Base-by-base conservation (phyloP, 2,888 invertebrate species). In the Melieria picta region DNA sequence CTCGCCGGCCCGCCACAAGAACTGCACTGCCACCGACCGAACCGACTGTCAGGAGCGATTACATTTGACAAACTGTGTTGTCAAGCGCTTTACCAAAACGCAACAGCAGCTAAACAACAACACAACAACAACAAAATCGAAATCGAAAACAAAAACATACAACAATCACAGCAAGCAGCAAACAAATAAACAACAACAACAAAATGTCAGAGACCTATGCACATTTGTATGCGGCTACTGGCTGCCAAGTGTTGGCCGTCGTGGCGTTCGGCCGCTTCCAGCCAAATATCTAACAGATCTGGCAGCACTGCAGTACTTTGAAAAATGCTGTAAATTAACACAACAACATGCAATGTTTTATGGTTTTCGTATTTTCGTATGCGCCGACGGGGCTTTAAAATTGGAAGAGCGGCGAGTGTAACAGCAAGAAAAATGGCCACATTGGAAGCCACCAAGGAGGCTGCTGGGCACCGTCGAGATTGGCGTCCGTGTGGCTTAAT, bases 31-130 rank as follows among this genome's bases (percentile, higher is more conserved):
- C 63, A 42, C 61, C 43, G 42, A 45, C 58, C 10, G 13, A 65
- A 47, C 61, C 57, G 65, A 55, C 66, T 71, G 73, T 70, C 70
- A 73, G 67, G 70, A 70, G 73, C 70, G 70, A 70, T 70, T 71
- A 73, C 67, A 64, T 73, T 70, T 73, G 66, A 73, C 66, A 70
- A 69, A 66, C 58, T 67, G 66, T 57, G 62, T 63, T 71, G 62
- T 66, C 67, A 65, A 61, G 60, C 57, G 60, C 3, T 30, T 63
- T 60, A 57, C 62, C 16, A 62, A 67, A 46, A 55, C 62, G 63
- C 50, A 46, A 5, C n/a, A 43, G 3, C 48, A 68, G 60, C 62
- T 30, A 55, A 30, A 30, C 58, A 52, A 58, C 63, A 60, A 69
- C 48, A 13, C 43, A 46, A 43, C 46, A 71, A 69, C 48, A 61